Evolutionary conservation across 2,797 vertebrate species (phyloP).

Genomic region (Gadopsis bispinosus): DNA sequence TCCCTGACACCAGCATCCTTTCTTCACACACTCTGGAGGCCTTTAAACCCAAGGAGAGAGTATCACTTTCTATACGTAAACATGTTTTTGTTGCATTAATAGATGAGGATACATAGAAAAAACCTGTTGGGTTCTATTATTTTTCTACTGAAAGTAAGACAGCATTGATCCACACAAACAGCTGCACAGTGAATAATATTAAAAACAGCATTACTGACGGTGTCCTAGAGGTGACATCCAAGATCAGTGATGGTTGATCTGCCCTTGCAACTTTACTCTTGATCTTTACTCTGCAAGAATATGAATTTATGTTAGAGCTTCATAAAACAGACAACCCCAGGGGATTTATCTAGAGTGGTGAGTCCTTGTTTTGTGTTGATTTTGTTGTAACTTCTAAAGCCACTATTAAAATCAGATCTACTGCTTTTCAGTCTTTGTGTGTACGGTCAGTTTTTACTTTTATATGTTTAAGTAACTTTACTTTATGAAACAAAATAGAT

Average conservation of each 20-base stretch:
- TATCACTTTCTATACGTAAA: background rate
- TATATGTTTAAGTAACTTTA: background rate
- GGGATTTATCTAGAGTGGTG: background rate
- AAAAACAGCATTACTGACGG: constrained; percentile 59
- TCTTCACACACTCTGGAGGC: constrained; percentile 57
- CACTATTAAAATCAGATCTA: background rate
- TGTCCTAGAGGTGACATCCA: constrained; percentile 67
- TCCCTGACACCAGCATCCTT: constrained; percentile 70
- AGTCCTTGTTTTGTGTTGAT: background rate
- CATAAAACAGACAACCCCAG: background rate
- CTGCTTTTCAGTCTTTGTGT: background rate
- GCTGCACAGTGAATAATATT: background rate
- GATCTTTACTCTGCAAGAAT: constrained; percentile 63
- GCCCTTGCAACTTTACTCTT: constrained; percentile 51
- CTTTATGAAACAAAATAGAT: background rate
- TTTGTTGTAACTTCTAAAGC: background rate
- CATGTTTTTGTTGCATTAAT: background rate
- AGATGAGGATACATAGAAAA: background rate
- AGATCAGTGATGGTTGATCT: constrained; percentile 33
- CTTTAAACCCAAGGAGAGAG: constrained; percentile 59
- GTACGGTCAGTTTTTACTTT: no score
- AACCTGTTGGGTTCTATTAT: background rate
- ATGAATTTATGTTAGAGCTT: background rate
- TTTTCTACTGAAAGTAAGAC: background rate
- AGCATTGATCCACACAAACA: background rate